Percentiles rank a stretch among this genome's conserved stretches.
Evolutionary conservation across 2,113 vertebrate species (phyloP).

Genomic region (Tetrao urogallus): DNA sequence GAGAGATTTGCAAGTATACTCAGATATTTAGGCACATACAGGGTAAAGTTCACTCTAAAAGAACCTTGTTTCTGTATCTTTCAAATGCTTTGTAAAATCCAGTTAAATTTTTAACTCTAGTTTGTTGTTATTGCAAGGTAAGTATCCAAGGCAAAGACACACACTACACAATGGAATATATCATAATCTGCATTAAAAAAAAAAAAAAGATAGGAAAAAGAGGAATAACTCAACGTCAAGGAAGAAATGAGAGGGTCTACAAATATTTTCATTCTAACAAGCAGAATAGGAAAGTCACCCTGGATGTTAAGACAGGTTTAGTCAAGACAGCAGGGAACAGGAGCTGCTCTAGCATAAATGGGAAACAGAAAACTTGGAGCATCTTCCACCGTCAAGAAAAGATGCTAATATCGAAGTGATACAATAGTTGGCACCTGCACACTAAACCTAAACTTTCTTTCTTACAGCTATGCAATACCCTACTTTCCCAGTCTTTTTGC

Average conservation of each 20-base stretch:
- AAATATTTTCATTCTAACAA: background rate
- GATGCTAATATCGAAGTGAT: background rate
- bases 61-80: background rate
- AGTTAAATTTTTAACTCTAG: background rate
- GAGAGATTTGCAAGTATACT: background rate
- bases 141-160: background rate
- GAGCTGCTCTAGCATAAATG: background rate
- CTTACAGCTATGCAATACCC: background rate
- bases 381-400: background rate
- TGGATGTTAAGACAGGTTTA: background rate
- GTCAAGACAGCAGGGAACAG: background rate
- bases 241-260: background rate
- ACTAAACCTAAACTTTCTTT: background rate
- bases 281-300: background rate
- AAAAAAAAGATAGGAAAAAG: background rate
- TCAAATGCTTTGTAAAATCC: background rate
- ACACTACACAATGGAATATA: background rate
- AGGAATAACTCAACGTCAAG: background rate
- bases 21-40: background rate
- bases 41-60: background rate
- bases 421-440: background rate
- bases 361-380: background rate
- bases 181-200: background rate
- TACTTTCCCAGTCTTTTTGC: background rate
- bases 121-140: background rate